phyloP scores from a whole-genome alignment of 2,888 invertebrate species.

The Nephrotoma appendiculata region DNA sequence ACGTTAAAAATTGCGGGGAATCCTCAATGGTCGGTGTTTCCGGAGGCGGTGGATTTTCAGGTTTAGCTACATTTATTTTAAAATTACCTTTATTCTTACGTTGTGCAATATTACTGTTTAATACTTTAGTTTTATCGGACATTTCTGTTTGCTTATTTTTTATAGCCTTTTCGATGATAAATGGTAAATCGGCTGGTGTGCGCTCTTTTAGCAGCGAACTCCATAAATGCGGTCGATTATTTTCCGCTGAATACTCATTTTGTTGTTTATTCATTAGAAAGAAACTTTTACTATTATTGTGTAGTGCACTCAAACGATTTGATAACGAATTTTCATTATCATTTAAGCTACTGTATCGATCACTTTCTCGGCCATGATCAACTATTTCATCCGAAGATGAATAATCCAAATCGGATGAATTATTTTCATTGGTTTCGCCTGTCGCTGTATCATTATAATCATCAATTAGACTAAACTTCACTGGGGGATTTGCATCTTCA shows the following conservation, averaged over 20 bases:
- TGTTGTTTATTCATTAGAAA: neutral
- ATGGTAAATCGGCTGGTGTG: constrained; percentile 11
- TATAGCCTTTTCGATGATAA: constrained; percentile 13
- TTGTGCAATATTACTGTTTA: neutral
- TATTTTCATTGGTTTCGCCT: neutral
- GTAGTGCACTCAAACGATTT: neutral
- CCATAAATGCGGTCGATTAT: constrained; percentile 7
- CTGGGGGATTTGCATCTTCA: neutral
- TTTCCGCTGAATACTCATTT: neutral
- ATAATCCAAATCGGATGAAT: neutral
- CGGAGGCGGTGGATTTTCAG: neutral
- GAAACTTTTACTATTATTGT: neutral
- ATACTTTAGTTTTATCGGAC: neutral
- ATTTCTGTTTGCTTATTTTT: constrained; percentile 9
- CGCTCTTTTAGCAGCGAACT: constrained; percentile 6
- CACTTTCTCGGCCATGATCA: neutral
- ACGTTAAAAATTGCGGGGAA: constrained; percentile 6
- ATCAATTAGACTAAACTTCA: neutral
- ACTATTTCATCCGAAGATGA: neutral
- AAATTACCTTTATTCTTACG: neutral
- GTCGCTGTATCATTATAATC: neutral
- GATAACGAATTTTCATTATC: neutral
- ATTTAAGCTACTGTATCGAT: neutral
- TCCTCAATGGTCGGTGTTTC: constrained; percentile 10
- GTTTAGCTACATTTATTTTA: neutral